Evolutionary conservation across 2,888 invertebrate species (phyloP).

Genomic region (Cactoblastis cactorum): DNA sequence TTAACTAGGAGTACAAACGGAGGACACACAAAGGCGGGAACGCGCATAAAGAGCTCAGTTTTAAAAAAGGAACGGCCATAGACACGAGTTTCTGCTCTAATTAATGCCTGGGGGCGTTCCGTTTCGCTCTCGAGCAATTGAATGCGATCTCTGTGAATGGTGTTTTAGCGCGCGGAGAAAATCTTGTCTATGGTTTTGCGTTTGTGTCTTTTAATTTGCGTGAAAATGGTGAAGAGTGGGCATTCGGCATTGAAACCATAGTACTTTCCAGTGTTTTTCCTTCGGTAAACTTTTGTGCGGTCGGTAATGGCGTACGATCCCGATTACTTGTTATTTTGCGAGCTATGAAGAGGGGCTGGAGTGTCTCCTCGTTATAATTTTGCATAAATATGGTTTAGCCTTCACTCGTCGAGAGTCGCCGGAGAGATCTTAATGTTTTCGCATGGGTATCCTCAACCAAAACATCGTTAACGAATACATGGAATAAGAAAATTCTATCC

Average conservation of each 20-base stretch:
- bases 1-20: constrained; percentile 53
- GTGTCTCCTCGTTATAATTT: constrained; percentile 69
- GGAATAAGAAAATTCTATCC: not conserved
- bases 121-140: constrained; percentile 68
- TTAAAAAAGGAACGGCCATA: constrained; percentile 71
- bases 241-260: constrained; percentile 50
- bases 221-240: constrained; percentile 70
- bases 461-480: constrained; percentile 44
- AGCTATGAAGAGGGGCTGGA: constrained; percentile 42
- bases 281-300: constrained; percentile 48
- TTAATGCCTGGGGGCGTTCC: constrained; percentile 77
- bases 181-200: constrained; percentile 58
- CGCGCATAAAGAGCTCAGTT: constrained; percentile 69
- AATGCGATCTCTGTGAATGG: constrained; percentile 69
- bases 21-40: constrained; percentile 56
- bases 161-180: constrained; percentile 66
- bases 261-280: constrained; percentile 52
- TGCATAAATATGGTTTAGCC: constrained; percentile 72
- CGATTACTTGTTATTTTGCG: constrained; percentile 61
- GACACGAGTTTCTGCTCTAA: constrained; percentile 74
- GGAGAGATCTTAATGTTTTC: constrained; percentile 56
- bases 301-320: constrained; percentile 41
- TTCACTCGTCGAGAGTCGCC: constrained; percentile 30
- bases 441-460: constrained; percentile 57
- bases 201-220: constrained; percentile 77